These are phyloP conservation scores for Chamaea fasciata DNA, from an alignment of 2,113 vertebrate genomes.

Conservation along the genomic window DNA sequence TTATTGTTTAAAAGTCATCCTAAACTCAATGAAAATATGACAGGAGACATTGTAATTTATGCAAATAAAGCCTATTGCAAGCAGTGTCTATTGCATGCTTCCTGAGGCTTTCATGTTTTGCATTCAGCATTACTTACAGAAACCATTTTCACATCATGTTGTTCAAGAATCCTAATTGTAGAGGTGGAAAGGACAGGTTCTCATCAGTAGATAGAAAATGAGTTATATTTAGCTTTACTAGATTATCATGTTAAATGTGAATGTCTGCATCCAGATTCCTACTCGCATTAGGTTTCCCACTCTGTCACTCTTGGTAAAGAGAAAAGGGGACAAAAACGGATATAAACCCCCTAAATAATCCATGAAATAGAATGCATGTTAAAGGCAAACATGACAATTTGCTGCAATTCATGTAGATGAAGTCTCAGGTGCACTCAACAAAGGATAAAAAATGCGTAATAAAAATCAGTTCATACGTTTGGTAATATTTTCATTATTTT, in stretches of 20 bases:
- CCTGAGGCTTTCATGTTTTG: neutral
- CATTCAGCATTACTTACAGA: neutral
- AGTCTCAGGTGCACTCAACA: neutral
- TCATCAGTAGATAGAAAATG: neutral
- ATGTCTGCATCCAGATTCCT: neutral
- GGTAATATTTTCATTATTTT: neutral
- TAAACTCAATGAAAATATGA: neutral
- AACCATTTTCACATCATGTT: neutral
- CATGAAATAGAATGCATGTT: neutral
- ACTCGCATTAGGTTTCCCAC: neutral
- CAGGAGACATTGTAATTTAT: neutral
- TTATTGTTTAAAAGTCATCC: slow-evolving; percentile 35
- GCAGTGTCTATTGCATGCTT: neutral
- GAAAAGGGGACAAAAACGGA: neutral
- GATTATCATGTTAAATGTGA: neutral
- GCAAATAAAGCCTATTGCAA: neutral
- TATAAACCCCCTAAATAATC: neutral
- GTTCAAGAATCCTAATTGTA: neutral
- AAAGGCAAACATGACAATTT: neutral
- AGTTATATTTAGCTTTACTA: neutral
- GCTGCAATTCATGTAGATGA: neutral
- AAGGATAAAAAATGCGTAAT: neutral
- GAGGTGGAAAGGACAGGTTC: neutral
- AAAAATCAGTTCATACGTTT: neutral
- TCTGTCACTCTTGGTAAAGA: neutral